Evolutionary conservation across 35 echinoderm and acorn worm species (phyloP), one percentile per base, ranked within the genome.

Genomic region (Ophioderma brevispina): DNA sequence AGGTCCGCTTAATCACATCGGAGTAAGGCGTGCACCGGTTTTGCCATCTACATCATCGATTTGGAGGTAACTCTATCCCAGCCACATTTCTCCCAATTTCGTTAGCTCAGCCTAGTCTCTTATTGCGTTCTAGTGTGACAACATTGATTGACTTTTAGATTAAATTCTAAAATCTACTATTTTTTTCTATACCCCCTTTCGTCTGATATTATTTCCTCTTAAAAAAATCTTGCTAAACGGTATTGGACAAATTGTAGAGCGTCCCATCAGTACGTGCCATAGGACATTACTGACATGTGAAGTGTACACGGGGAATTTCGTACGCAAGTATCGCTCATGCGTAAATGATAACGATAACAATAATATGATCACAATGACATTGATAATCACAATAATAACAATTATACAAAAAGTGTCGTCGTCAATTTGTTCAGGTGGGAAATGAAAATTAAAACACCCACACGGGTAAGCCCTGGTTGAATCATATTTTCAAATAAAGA

Each of bases 121-220:
- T 70, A 70, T 70, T 70, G 59, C 59, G 6, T 6, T 52, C 46
- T 21, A 52, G 46, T 52, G 1, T 70, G 59, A 70, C 59, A 70
- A 30, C 59, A 18, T 70, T 70, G 59, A 70, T 70, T 70, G 59
- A 70, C 59, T 70, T 70, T 70, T 70, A 70, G 59, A 70, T 70
- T 70, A 70, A 70, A 70, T 70, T 25, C 59, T 70, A 70, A 70
- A 70, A 70, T 25, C 59, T 1, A 70, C 59, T 70, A 4, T 2
- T 70, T 70, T 70, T 70, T 25, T 30, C 3, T 25, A 15, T 15
- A 70, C 23, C 23, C 59, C 59, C n/a, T 2, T 70, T 70, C 59
- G 59, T 70, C 17, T 70, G 1, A 70, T 70, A 25, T 70, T 6
- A 30, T 70, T 18, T 25, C n/a, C 59, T 25, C 59, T 4, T 25